Conservation (phyloP, 1,140 invertebrate species). For the Protaetia brevitarsis region DNA sequence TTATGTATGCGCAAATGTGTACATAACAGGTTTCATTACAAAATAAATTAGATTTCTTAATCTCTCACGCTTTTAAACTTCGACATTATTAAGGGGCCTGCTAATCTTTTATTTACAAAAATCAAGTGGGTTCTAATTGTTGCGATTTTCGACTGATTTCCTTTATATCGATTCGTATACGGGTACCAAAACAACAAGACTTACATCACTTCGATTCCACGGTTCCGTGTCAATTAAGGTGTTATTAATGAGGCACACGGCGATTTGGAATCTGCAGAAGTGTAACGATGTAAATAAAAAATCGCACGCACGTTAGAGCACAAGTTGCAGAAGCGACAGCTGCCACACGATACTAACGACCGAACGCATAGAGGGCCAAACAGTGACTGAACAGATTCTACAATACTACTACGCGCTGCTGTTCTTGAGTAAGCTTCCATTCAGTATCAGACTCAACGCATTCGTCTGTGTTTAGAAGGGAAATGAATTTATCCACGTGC, state of each 20-base stretch:
- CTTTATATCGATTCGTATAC: not conserved
- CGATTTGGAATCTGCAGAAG: too few species aligned
- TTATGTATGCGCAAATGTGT: too few species aligned
- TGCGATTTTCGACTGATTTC: not conserved
- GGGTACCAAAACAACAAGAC: not conserved
- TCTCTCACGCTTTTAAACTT: too few species aligned
- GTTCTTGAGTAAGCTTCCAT: slow-evolving; percentile 11
- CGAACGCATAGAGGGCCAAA: not conserved
- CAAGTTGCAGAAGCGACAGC: slow-evolving; percentile 16
- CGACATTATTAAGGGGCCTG: too few species aligned
- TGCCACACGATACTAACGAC: not conserved
- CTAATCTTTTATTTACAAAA: too few species aligned
- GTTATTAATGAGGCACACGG: not conserved
- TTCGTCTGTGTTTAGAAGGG: slow-evolving; percentile 7
- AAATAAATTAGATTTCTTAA: too few species aligned
- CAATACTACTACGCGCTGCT: not conserved
- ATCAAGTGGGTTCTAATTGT: too few species aligned
- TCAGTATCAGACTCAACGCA: not conserved
- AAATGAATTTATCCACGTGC: slow-evolving; percentile 3
- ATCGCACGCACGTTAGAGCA: not conserved
- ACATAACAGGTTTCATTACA: too few species aligned
- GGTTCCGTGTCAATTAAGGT: not conserved
- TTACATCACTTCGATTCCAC: not conserved
- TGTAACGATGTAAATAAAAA: too few species aligned
- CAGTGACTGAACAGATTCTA: not conserved